phyloP scores from a whole-genome alignment of 2,888 invertebrate species.

The Venusia cambrica region DNA sequence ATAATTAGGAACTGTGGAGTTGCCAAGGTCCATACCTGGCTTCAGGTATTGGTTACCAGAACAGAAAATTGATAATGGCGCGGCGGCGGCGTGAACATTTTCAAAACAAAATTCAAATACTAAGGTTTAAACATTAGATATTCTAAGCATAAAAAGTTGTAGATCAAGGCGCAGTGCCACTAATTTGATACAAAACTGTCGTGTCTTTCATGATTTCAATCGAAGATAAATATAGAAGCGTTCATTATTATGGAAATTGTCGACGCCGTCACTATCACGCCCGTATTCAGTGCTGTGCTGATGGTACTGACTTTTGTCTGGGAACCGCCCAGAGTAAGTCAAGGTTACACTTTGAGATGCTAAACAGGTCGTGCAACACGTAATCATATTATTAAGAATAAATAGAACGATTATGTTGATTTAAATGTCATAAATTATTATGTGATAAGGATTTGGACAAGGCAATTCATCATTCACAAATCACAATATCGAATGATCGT shows the following conservation, averaged over 20 bases:
- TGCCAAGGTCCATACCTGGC: constrained; percentile 14
- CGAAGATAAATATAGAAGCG: constrained; percentile 24
- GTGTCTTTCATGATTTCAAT: constrained; percentile 21
- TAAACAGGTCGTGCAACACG: constrained; percentile 62
- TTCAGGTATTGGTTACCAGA: no score
- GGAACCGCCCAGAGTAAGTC: constrained; percentile 63
- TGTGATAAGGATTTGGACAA: constrained; percentile 8
- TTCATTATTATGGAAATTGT: constrained; percentile 38
- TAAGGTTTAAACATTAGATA: constrained; percentile 9
- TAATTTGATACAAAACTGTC: constrained; percentile 18
- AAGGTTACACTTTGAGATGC: constrained; percentile 55
- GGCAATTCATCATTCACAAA: no score
- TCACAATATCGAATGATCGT: constrained; percentile 5
- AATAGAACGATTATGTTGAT: constrained; percentile 23
- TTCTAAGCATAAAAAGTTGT: constrained; percentile 8
- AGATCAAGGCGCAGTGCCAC: constrained; percentile 9
- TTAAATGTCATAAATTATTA: constrained; percentile 14
- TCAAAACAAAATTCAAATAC: constrained; percentile 8
- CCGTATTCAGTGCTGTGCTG: constrained; percentile 38
- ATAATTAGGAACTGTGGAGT: constrained; percentile 7
- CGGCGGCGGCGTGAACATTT: no score
- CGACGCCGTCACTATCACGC: constrained; percentile 39
- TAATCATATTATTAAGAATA: constrained; percentile 30
- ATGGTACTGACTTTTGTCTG: constrained; percentile 48
- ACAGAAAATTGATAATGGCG: constrained; percentile 8